Conservation (phyloP, 2,113 vertebrate species). For the Limnothrissa miodon region DNA sequence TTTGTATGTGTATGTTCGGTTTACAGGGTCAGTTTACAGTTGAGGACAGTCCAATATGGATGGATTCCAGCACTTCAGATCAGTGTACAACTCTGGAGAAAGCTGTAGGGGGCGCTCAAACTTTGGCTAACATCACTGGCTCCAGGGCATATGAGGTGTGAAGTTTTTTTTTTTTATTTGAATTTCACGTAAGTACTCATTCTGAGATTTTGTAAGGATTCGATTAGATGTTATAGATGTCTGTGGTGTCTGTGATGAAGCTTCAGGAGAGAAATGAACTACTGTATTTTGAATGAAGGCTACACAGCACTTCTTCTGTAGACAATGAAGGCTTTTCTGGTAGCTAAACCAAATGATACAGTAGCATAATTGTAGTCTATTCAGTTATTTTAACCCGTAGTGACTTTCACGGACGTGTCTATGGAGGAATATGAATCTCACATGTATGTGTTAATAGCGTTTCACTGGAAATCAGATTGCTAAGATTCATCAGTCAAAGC, state of each 20-base stretch:
- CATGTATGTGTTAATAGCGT: slow-evolving; percentile 72
- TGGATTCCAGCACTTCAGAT: slow-evolving; percentile 86
- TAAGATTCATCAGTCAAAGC: slow-evolving; percentile 79
- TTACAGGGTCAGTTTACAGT: slow-evolving; percentile 84
- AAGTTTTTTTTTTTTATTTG: no score
- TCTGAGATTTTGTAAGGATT: neutral
- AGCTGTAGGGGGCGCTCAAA: slow-evolving; percentile 76
- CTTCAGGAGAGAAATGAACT: neutral
- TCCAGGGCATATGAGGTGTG: slow-evolving; percentile 91
- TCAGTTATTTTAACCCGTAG: neutral
- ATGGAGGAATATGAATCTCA: neutral
- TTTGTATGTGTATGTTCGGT: neutral
- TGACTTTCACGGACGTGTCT: neutral
- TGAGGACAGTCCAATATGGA: slow-evolving; percentile 83
- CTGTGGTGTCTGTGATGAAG: no score
- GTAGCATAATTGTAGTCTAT: neutral
- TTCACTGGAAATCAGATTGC: slow-evolving; percentile 97
- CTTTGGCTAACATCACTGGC: slow-evolving; percentile 81
- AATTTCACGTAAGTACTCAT: neutral
- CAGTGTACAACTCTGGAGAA: slow-evolving; percentile 82
- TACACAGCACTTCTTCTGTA: neutral
- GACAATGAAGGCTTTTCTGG: neutral
- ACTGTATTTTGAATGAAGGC: neutral
- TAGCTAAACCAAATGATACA: neutral
- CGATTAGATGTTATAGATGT: no score